Percentiles rank a stretch among this genome's conserved stretches.
These are phyloP conservation scores for Leuciscus idus DNA, from an alignment of 2,113 vertebrate species.

Conservation along the genomic window DNA sequence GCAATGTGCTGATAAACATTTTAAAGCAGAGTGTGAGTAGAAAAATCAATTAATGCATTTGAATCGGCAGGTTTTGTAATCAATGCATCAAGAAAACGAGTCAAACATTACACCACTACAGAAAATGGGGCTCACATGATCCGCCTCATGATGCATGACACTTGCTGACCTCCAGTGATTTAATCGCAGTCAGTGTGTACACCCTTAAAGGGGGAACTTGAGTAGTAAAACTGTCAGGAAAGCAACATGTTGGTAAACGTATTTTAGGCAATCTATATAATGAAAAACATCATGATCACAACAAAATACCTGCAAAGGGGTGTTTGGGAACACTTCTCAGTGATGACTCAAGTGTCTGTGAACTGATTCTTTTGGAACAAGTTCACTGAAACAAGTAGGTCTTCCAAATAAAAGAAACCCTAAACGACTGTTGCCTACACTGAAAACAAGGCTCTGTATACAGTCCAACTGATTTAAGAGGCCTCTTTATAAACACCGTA, in stretches of 20 bases:
- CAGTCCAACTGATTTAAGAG: constrained; percentile 23
- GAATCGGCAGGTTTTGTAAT: too few relatives aligned
- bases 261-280: background rate
- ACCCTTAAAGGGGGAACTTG: background rate
- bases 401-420: background rate
- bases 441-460: constrained; percentile 18
- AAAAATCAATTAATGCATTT: too few relatives aligned
- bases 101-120: too few relatives aligned
- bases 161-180: background rate
- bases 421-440: background rate
- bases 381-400: constrained; percentile 3
- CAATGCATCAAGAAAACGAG: too few relatives aligned
- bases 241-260: background rate
- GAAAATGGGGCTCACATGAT: background rate
- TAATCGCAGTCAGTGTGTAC: background rate
- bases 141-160: background rate
- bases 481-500: constrained; percentile 38
- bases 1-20: too few relatives aligned
- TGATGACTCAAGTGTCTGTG: background rate
- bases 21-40: too few relatives aligned
- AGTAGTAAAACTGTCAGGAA: background rate
- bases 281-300: background rate
- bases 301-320: background rate
- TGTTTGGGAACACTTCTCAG: background rate
- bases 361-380: background rate